Percentiles rank a stretch among this genome's conserved stretches.
Evolutionary conservation across 2,113 vertebrate genomes (phyloP).

Genomic region (Gobiocypris rarus): DNA sequence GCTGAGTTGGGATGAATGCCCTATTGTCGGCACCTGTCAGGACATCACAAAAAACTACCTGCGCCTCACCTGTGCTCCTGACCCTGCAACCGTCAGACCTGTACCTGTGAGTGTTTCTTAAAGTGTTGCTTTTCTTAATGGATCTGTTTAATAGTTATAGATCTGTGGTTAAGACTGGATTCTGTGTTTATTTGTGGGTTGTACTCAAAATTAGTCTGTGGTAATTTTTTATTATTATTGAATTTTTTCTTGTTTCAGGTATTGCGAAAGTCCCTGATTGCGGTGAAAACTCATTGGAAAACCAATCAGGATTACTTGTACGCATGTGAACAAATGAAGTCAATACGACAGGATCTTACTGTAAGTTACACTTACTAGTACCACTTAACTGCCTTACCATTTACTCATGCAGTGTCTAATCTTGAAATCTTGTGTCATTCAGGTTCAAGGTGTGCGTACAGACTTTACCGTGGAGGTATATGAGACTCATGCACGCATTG

Average conservation of each 20-base stretch:
- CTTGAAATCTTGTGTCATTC: slow-evolving; percentile 3
- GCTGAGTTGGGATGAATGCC: slow-evolving; percentile 90
- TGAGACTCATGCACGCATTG: slow-evolving; percentile 91
- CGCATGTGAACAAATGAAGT: slow-evolving; percentile 94
- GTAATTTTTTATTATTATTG: no score
- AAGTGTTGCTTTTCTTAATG: background rate
- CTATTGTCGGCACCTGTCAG: slow-evolving; percentile 87
- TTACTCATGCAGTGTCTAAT: background rate
- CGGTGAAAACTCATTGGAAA: slow-evolving; percentile 89
- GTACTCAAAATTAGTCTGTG: background rate
- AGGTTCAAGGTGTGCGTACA: slow-evolving; percentile 90
- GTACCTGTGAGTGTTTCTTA: slow-evolving; percentile 74
- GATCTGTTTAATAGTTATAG: background rate
- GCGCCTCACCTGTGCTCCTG: slow-evolving; percentile 89
- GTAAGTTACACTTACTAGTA: slow-evolving; percentile 65
- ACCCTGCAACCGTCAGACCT: slow-evolving; percentile 86
- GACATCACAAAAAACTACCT: slow-evolving; percentile 90
- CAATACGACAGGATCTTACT: slow-evolving; percentile 90
- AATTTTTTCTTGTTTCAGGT: slow-evolving; percentile 71
- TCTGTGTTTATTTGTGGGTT: background rate
- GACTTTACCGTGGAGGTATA: slow-evolving; percentile 94
- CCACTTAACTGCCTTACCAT: background rate
- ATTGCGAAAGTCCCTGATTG: slow-evolving; percentile 81
- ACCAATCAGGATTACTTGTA: slow-evolving; percentile 87
- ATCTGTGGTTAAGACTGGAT: background rate